phyloP scores from a whole-genome alignment of 2,888 invertebrate genomes.

The Oxycera nigricornis region DNA sequence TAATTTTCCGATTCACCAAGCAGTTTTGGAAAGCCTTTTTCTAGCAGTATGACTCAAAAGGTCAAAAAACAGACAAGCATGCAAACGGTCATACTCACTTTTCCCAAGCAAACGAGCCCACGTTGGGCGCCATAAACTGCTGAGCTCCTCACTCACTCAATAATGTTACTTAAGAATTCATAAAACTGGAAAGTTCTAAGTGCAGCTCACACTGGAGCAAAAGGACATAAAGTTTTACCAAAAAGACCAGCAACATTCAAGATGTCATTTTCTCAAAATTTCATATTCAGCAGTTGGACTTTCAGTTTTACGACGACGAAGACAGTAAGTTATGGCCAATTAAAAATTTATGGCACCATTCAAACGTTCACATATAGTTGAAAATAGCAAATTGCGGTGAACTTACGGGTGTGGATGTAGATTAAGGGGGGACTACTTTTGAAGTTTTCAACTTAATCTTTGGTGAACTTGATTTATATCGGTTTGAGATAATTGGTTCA shows the following conservation, averaged over 20 bases:
- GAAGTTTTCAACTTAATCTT: neutral
- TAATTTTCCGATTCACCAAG: neutral
- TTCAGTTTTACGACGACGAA: neutral
- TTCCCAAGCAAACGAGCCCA: neutral
- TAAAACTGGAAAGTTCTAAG: neutral
- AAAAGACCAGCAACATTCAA: neutral
- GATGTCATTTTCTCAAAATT: neutral
- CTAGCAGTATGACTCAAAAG: too few relatives aligned
- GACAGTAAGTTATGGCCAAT: slow-evolving; percentile 32
- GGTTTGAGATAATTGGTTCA: neutral
- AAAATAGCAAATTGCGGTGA: neutral
- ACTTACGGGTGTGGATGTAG: neutral
- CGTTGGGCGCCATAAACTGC: neutral
- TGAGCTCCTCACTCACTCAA: neutral
- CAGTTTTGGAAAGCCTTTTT: neutral
- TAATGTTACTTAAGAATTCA: neutral
- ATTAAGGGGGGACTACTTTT: slow-evolving; percentile 1
- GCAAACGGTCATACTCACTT: neutral
- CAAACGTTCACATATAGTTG: slow-evolving; percentile 1
- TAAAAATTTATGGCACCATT: slow-evolving; percentile 30
- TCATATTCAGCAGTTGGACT: neutral
- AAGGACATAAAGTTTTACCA: neutral
- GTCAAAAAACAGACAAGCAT: neutral
- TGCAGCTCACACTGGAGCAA: neutral
- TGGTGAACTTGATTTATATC: neutral